Conservation (phyloP, 2,888 invertebrate species). For the Drosophila hamatofila region DNA sequence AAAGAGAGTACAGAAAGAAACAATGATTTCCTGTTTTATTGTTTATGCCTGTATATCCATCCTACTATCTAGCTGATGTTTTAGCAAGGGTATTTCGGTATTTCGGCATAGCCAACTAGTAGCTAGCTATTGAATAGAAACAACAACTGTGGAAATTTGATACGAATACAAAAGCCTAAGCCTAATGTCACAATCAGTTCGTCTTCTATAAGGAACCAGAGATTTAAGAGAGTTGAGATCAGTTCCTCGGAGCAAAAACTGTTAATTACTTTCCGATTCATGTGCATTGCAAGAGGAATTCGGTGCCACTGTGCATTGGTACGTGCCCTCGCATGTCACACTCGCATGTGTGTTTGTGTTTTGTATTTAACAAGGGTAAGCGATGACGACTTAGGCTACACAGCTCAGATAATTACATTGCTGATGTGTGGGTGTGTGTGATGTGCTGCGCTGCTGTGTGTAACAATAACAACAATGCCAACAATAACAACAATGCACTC, state of each 20-base stretch:
- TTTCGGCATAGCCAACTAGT: too few relatives aligned
- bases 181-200: not conserved
- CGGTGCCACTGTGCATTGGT: slow-evolving; percentile 46
- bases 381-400: slow-evolving; percentile 50
- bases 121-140: not conserved
- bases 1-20: too few relatives aligned
- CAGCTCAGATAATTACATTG: slow-evolving; percentile 45
- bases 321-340: slow-evolving; percentile 16
- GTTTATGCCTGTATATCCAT: not conserved
- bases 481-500: slow-evolving; percentile 66
- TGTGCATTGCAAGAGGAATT: not conserved
- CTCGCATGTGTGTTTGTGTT: not conserved
- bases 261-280: not conserved
- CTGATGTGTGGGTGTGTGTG: slow-evolving; percentile 53
- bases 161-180: not conserved
- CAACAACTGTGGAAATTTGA: not conserved
- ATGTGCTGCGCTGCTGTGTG: slow-evolving; percentile 29
- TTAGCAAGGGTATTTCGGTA: not conserved
- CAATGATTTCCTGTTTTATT: too few relatives aligned
- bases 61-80: not conserved
- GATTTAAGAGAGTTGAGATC: not conserved
- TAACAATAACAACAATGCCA: slow-evolving; percentile 39
- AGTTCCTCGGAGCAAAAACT: not conserved
- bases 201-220: not conserved
- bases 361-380: slow-evolving; percentile 59